Percentiles rank a stretch among this genome's conserved stretches.
Conservation (phyloP, 1,140 invertebrate species). For the Drosophila nannoptera region DNA sequence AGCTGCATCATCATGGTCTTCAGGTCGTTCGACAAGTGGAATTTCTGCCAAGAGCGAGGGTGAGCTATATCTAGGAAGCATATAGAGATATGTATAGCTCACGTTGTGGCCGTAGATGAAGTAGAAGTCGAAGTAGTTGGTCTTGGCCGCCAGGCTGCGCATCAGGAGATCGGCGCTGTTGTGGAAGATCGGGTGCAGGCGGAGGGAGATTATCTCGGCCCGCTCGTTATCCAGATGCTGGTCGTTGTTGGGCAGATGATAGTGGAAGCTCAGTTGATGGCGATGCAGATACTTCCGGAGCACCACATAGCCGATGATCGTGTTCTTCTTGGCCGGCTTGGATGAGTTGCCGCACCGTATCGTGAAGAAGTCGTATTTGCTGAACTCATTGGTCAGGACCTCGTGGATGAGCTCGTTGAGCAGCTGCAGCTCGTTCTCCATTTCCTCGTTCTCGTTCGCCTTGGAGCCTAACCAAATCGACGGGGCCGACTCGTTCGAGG, state of each 20-base stretch:
- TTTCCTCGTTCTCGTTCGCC: slow-evolving; percentile 18
- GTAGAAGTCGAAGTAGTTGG: slow-evolving; percentile 55
- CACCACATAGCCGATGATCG: slow-evolving; percentile 59
- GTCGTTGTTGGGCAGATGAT: slow-evolving; percentile 40
- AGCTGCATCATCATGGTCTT: slow-evolving; percentile 64
- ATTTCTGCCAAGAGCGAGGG: too few species aligned
- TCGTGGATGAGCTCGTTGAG: slow-evolving; percentile 49
- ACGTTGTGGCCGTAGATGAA: slow-evolving; percentile 38
- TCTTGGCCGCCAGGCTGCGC: slow-evolving; percentile 51
- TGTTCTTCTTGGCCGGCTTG: slow-evolving; percentile 44
- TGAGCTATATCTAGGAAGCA: too few species aligned
- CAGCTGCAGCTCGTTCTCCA: slow-evolving; percentile 30
- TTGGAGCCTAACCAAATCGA: slow-evolving; percentile 37
- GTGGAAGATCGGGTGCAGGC: slow-evolving; percentile 58
- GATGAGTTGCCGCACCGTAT: slow-evolving; percentile 66
- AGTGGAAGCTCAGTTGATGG: slow-evolving; percentile 38
- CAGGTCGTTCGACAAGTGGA: slow-evolving; percentile 51
- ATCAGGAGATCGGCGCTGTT: slow-evolving; percentile 48
- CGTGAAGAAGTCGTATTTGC: slow-evolving; percentile 55
- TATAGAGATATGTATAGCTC: not conserved
- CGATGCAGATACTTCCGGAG: slow-evolving; percentile 39
- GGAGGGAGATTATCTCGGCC: slow-evolving; percentile 63
- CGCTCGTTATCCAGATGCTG: slow-evolving; percentile 20
- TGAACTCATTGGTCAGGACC: slow-evolving; percentile 48
- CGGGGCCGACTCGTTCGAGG: not conserved